Evolutionary conservation across 1,140 invertebrate genomes (phyloP), one percentile per base, ranked within the genome.

Genomic region (Lepidurus couesii): DNA sequence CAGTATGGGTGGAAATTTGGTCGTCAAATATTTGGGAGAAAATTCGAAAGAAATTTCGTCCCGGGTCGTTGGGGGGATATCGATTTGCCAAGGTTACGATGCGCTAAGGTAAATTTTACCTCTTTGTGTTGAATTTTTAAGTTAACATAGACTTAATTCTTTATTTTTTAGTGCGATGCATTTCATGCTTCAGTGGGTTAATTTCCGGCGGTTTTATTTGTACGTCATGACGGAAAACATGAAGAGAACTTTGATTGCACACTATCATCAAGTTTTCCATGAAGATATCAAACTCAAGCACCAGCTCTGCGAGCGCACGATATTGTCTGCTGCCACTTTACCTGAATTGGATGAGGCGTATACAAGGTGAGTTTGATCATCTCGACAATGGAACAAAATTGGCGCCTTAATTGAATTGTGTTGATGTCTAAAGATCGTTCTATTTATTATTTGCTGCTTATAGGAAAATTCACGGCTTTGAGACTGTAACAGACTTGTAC

Each of bases 161-260:
- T 76, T 84, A 45, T 44, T 78, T 80, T 82, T 74, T 81, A 95
- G 93, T 81, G 91, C 91, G 42, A 91, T 92, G 81, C 90, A 93
- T 76, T 90, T 90, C 82, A 85, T 95, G 75, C 85, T 94, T 16
- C 91, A 94, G 82, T 96, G 94, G 94, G 90, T 93, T 82, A 93
- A 95, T 82, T 92, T 96, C 83, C 88, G 94, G 6, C 90, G 94
- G 1, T 90, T 94, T 81, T 97, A 97, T 84, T 86, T 96, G n/a
- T 95, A 94, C 83, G 90, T 94, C 47, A 95, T 97, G 92, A 95
- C 95, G 1, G 93, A 95, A 84, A 95, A 95, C 83, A 91, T 96
- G 82, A 93, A 94, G 79, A 90, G 90, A 81, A 90, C 96, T 53
- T 92, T 97, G 79, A 87, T 93, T 1, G 87, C 90, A 44, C 93